These are phyloP conservation scores for Dendroctonus ponderosae DNA, from an alignment of 1,140 invertebrate genomes.

Conservation along the genomic window DNA sequence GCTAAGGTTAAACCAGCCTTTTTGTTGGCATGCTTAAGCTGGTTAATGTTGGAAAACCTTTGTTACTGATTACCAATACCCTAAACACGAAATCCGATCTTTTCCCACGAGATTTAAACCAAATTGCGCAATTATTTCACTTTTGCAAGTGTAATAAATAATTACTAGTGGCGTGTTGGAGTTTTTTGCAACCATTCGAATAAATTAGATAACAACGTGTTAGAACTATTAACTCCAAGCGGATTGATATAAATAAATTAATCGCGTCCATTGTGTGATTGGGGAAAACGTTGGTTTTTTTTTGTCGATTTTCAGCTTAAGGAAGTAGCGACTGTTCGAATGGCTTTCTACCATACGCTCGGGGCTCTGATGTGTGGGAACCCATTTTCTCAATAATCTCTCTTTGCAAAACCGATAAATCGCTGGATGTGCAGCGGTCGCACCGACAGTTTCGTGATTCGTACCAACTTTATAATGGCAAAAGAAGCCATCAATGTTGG, in stretches of 20 bases:
- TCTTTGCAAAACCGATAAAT: slow-evolving; percentile 22
- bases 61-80: no score
- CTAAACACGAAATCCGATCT: not conserved
- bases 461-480: slow-evolving; percentile 29
- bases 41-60: no score
- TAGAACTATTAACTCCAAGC: slow-evolving; percentile 9
- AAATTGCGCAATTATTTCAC: slow-evolving; percentile 4
- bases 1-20: no score
- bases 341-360: slow-evolving; percentile 6
- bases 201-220: slow-evolving; percentile 11
- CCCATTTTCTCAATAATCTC: slow-evolving; percentile 29
- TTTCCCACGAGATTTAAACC: slow-evolving; percentile 3
- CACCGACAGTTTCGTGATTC: slow-evolving; percentile 29
- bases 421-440: slow-evolving; percentile 22
- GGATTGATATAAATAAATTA: not conserved
- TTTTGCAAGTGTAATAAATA: slow-evolving; percentile 15
- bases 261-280: no score
- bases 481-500: slow-evolving; percentile 23
- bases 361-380: slow-evolving; percentile 21
- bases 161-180: not conserved
- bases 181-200: not conserved
- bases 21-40: no score
- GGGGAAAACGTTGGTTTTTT: no score
- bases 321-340: slow-evolving; percentile 8
- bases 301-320: no score